A percentile compares a stretch with the other conserved stretches of the same genome.
Conservation (phyloP, 1,140 invertebrate genomes). For the Agraylea sexmaculata region DNA sequence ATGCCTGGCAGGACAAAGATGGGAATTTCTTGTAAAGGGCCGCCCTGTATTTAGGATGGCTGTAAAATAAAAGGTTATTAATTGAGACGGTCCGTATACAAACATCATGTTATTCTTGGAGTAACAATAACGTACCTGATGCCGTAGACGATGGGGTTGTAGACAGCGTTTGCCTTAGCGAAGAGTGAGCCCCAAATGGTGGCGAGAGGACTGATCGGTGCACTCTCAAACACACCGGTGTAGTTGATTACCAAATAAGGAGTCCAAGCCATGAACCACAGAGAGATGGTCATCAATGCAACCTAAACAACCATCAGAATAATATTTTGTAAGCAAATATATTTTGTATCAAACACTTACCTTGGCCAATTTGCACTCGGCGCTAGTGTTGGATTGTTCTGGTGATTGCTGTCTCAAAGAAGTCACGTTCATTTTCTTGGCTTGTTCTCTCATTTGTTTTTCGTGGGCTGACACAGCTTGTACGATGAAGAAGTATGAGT, state of each 20-base stretch:
- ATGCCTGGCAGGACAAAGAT: conserved; percentile 39
- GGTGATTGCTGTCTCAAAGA: conserved; percentile 50
- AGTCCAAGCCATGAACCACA: conserved; percentile 69
- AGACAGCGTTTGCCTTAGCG: conserved; percentile 53
- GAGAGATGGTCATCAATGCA: conserved; percentile 57
- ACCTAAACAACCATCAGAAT: conserved; percentile 35
- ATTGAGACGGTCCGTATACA: neutral
- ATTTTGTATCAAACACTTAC: conserved; percentile 21
- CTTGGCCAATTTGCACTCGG: conserved; percentile 51
- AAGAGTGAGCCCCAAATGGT: conserved; percentile 59
- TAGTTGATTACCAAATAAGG: conserved; percentile 62
- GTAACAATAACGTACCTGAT: conserved; percentile 40
- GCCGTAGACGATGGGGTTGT: conserved; percentile 58
- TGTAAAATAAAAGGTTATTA: conserved; percentile 24
- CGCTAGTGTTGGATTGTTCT: conserved; percentile 47
- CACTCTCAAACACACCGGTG: conserved; percentile 50
- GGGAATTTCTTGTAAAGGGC: conserved; percentile 54
- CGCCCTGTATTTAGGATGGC: conserved; percentile 51
- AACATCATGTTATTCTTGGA: too few relatives aligned
- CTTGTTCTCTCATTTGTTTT: conserved; percentile 56
- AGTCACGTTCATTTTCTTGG: conserved; percentile 61
- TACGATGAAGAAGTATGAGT: conserved; percentile 61
- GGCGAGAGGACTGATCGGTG: conserved; percentile 49
- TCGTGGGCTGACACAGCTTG: conserved; percentile 59
- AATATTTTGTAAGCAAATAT: neutral